Base-by-base conservation (phyloP, 1,140 invertebrate species). In the Himalopsyche phryganea region DNA sequence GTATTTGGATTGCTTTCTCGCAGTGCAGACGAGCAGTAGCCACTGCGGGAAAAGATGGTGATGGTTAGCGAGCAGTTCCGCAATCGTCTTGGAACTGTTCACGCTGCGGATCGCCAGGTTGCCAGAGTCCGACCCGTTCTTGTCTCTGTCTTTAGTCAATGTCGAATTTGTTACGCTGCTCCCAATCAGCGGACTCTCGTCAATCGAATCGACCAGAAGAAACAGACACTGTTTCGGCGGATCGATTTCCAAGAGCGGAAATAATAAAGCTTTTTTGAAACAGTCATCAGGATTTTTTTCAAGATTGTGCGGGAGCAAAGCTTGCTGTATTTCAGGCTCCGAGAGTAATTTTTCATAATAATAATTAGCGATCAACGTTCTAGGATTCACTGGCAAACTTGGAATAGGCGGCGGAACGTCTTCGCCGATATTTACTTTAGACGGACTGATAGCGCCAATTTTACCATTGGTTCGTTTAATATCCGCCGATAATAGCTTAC, bases 1-100 rank as follows among this genome's bases (percentile, higher is more conserved):
- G 10, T 85, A 83, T 69, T 94, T 91, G 50, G 88, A 87, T 66
- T 90, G 86, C 76, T 92, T 88, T 35, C 93, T 81, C 0, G 93
- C 92, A 0, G 94, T 95, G 68, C 92, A 93, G 0, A 98, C 87
- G 0, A 97, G 80, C 36, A 96, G 80, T 28, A 98, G 72, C 94
- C 94, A 98, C 59, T 89, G 89, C 1, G 94, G 95, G 66, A 98
- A 87, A n/a, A 95, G 74, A 65, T 95, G 90, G 68, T 95, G 92
- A 71, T 95, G 91, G 61, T 89, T 89, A 0, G 92, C 88, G 15
- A 97, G 72, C 6, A 97, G 77, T 65, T 94, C 90, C 0, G 90
- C 90, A 11, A 96, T 92, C 10, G 88, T 92, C 68, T 69, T 84
- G 60, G 71, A 80, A 63, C 71, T 78, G 56, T 71, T 79, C 33